Base-by-base conservation (phyloP, 1,140 invertebrate species). In the Drosophila auraria region DNA sequence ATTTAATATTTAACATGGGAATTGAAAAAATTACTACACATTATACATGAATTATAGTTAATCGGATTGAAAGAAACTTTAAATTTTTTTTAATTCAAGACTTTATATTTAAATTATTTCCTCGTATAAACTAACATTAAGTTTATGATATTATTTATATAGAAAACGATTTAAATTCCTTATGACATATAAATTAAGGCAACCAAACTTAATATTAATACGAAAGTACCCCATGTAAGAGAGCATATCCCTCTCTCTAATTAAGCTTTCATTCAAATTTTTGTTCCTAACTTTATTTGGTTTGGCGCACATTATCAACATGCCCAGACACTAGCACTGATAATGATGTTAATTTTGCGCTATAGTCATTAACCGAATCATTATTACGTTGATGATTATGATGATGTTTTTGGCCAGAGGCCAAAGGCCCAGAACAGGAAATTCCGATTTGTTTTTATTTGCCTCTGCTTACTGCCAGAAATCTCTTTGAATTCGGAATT, bases 211-310 rank as follows among this genome's bases (percentile, higher is more conserved):
- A 12, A 42, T 17, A 7, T 8, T 17, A 51, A 44, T 44, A 0
- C 14, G 14, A 15, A 53, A 53, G 30, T 38, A 68, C 49, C 50
- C 45, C n/a, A 7, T 50, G 1, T 2, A 12, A 30, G 20, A 8
- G 27, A 2, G 3, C 8, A 23, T 23, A 1, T 54, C 7, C 12
- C 20, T 30, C 2, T 7, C 17, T 42, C 78, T 79, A 86, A 86
- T 86, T 82, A 89, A 69, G 78, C 54, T 81, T 59, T 82, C 74
- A 84, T 79, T 84, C 61, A 76, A 49, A 84, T 75, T 75, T 76
- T 83, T 75, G 78, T 53, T 57, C 36, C 73, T 12, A 78, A 87
- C 69, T 81, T 81, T 74, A 65, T 87, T 83, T 81, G 50, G 80
- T 70, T 69, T 71, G 53, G 30, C 61, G 63, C 60, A 80, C 75